Percentiles rank a stretch among this genome's conserved stretches.
These are phyloP conservation scores for Drosophila neutralis DNA, from an alignment of 2,888 invertebrate genomes.

Conservation along the genomic window DNA sequence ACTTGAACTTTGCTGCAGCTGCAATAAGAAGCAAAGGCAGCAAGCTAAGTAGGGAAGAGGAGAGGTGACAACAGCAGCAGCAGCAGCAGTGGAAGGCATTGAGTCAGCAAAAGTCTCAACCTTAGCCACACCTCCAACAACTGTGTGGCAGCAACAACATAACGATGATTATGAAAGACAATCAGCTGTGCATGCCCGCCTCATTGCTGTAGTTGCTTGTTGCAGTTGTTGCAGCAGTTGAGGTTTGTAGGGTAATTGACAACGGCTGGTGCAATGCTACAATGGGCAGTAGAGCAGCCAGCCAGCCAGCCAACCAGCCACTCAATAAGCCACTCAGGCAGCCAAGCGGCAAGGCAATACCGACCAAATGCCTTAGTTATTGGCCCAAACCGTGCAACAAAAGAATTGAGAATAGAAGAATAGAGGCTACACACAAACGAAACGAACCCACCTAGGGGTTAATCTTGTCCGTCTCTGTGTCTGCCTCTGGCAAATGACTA, in stretches of 20 bases:
- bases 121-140: conserved; percentile 55
- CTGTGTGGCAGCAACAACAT: conserved; percentile 39
- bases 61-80: not conserved
- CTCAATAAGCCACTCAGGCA: conserved; percentile 57
- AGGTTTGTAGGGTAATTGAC: conserved; percentile 79
- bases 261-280: conserved; percentile 45
- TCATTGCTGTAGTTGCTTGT: conserved; percentile 39
- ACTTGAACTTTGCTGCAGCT: conserved; percentile 78
- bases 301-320: not conserved
- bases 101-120: conserved; percentile 53
- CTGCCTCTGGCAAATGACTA: conserved; percentile 43
- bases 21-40: conserved; percentile 43
- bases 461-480: conserved; percentile 38
- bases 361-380: conserved; percentile 67
- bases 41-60: too few relatives aligned
- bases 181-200: conserved; percentile 68
- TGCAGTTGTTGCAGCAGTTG: conserved; percentile 45
- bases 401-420: conserved; percentile 10
- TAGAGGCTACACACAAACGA: conserved; percentile 8
- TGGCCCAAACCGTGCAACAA: conserved; percentile 54
- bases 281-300: conserved; percentile 55
- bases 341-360: conserved; percentile 73
- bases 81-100: conserved; percentile 19
- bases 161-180: conserved; percentile 76
- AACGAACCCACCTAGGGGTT: conserved; percentile 49